phyloP scores from a whole-genome alignment of 2,797 vertebrate species.

The Poeciliopsis presidionis region DNA sequence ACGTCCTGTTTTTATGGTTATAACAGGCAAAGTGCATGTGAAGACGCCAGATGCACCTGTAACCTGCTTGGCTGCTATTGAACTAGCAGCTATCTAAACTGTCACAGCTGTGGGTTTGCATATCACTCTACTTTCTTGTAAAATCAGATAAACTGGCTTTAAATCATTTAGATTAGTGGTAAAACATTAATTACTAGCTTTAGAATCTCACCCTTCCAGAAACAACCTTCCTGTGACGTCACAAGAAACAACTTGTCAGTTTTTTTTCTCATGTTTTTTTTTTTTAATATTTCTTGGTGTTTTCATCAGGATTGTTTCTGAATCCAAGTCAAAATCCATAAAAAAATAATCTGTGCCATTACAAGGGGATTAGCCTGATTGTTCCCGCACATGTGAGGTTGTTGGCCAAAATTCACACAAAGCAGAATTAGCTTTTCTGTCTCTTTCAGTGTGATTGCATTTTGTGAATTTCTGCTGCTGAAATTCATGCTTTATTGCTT shows the following conservation, averaged over 20 bases:
- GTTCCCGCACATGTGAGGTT: background rate
- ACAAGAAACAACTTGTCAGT: background rate
- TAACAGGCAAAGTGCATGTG: constrained; percentile 6
- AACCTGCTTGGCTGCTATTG: constrained; percentile 14
- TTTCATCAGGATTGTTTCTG: background rate
- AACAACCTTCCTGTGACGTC: background rate
- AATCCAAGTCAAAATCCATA: background rate
- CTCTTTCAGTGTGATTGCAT: background rate
- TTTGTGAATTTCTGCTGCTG: background rate
- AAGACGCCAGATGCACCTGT: constrained; percentile 54
- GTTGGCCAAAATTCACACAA: background rate
- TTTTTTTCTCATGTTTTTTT: background rate
- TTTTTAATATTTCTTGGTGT: too few species aligned
- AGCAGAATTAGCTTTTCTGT: background rate
- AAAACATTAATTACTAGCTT: background rate
- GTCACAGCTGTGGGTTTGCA: background rate
- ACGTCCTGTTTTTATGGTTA: background rate
- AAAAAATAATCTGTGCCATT: background rate
- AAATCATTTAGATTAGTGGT: background rate
- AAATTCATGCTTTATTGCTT: background rate
- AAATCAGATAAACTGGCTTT: background rate
- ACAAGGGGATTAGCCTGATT: background rate
- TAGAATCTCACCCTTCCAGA: background rate
- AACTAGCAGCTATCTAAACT: background rate
- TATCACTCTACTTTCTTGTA: background rate